Conservation (phyloP, 1,140 invertebrate genomes). For the Drosophila pseudoobscura region DNA sequence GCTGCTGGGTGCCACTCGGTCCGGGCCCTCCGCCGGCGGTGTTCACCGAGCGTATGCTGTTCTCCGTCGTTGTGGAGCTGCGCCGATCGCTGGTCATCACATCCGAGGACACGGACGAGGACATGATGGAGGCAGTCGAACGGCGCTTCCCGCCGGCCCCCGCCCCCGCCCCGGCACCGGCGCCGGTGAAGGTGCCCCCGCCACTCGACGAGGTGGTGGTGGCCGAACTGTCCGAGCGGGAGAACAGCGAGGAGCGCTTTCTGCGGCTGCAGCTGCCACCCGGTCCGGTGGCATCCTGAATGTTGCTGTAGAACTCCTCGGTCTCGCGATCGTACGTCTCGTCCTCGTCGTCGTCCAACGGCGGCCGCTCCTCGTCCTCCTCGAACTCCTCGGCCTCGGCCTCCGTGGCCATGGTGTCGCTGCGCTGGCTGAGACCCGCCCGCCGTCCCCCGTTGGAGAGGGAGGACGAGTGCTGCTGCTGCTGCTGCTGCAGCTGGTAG, state of each 20-base stretch:
- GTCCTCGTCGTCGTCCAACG: conserved; percentile 67
- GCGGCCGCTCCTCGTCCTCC: conserved; percentile 64
- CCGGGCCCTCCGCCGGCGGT: background rate
- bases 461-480: conserved; percentile 47
- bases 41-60: conserved; percentile 58
- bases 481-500: conserved; percentile 52
- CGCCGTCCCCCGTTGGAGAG: conserved; percentile 44
- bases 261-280: conserved; percentile 48
- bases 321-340: conserved; percentile 76
- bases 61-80: conserved; percentile 79
- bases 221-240: conserved; percentile 80
- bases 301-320: conserved; percentile 80
- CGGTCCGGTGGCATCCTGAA: conserved; percentile 72
- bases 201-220: conserved; percentile 81
- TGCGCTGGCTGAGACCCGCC: conserved; percentile 44
- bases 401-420: conserved; percentile 72
- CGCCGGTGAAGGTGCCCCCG: conserved; percentile 62
- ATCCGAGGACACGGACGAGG: conserved; percentile 79
- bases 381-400: conserved; percentile 71
- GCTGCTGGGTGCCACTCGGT: conserved; percentile 29
- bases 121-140: conserved; percentile 80
- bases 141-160: conserved; percentile 64
- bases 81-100: conserved; percentile 72
- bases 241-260: conserved; percentile 80
- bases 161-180: background rate